A percentile compares a stretch with the other conserved stretches of the same genome.
Evolutionary conservation across 2,113 vertebrate genomes (phyloP).

Genomic region (Polypterus bichir): DNA sequence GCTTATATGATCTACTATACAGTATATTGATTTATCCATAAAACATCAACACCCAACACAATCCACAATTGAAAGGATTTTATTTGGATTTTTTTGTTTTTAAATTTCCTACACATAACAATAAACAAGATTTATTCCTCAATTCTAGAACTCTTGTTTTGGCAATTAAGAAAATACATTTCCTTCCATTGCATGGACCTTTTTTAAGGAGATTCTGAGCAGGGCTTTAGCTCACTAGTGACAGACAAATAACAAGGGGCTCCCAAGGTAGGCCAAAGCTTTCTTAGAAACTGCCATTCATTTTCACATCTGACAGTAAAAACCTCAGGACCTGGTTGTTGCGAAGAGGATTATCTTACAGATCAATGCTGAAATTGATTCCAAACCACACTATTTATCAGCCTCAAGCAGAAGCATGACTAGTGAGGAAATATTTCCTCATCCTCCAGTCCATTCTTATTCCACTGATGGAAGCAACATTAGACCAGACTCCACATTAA

Average conservation of each 20-base stretch:
- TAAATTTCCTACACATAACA: conserved; percentile 40
- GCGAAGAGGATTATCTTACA: conserved; percentile 60
- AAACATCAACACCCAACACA: conserved; percentile 17
- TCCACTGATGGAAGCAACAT: conserved; percentile 25
- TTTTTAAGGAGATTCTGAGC: conserved; percentile 15
- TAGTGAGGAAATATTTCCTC: conserved; percentile 41
- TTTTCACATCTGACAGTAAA: conserved; percentile 46
- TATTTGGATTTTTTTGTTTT: conserved; percentile 24
- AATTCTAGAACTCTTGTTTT: conserved; percentile 28
- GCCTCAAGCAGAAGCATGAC: conserved; percentile 36
- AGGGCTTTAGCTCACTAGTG: conserved; percentile 20
- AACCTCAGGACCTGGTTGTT: conserved; percentile 44
- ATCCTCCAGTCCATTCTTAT: conserved; percentile 25
- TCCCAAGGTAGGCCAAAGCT: conserved; percentile 17
- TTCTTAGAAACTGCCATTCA: conserved; percentile 38
- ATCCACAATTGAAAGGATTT: conserved; percentile 32
- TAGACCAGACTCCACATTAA: conserved; percentile 15
- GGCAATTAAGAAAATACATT: conserved; percentile 43
- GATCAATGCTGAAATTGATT: conserved; percentile 65
- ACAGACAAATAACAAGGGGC: conserved; percentile 23
- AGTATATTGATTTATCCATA: conserved; percentile 38
- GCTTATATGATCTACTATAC: conserved; percentile 30
- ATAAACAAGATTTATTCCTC: conserved; percentile 42
- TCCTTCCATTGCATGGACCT: conserved; percentile 12
- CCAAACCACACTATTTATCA: conserved; percentile 50